These are phyloP conservation scores for Lutraria rhynchaena DNA, from an alignment of 1,140 invertebrate genomes.

Conservation along the genomic window DNA sequence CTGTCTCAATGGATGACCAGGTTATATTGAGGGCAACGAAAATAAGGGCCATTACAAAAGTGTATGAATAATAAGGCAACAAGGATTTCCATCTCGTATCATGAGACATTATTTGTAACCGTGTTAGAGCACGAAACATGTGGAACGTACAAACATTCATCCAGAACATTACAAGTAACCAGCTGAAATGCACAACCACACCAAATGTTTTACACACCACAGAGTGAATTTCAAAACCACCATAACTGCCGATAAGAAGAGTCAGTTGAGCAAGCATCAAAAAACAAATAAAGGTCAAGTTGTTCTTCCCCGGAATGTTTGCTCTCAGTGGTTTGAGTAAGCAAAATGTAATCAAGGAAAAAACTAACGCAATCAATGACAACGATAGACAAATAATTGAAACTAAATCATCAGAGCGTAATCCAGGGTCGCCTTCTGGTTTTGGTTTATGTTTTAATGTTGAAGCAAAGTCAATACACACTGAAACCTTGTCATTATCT, in stretches of 20 bases:
- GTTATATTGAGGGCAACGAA: slow-evolving; percentile 18
- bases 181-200: slow-evolving; percentile 24
- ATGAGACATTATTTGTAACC: not conserved
- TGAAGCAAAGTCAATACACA: no score
- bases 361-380: not conserved
- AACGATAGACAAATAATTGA: not conserved
- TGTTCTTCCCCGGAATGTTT: slow-evolving; percentile 27
- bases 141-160: slow-evolving; percentile 55
- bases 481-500: not conserved
- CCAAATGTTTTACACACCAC: slow-evolving; percentile 3
- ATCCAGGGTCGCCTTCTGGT: no score
- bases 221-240: not conserved
- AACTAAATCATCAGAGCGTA: slow-evolving; percentile 3
- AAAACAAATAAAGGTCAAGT: not conserved
- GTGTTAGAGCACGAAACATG: slow-evolving; percentile 26
- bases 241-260: slow-evolving; percentile 4
- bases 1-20: not conserved
- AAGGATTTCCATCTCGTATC: not conserved
- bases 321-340: slow-evolving; percentile 1
- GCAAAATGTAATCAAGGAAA: slow-evolving; percentile 5
- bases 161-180: slow-evolving; percentile 35
- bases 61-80: slow-evolving; percentile 2
- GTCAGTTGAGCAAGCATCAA: not conserved
- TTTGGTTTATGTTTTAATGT: no score
- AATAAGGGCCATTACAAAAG: not conserved